These are phyloP conservation scores for Agrypnus murinus DNA, from an alignment of 2,888 invertebrate species.

Conservation along the genomic window DNA sequence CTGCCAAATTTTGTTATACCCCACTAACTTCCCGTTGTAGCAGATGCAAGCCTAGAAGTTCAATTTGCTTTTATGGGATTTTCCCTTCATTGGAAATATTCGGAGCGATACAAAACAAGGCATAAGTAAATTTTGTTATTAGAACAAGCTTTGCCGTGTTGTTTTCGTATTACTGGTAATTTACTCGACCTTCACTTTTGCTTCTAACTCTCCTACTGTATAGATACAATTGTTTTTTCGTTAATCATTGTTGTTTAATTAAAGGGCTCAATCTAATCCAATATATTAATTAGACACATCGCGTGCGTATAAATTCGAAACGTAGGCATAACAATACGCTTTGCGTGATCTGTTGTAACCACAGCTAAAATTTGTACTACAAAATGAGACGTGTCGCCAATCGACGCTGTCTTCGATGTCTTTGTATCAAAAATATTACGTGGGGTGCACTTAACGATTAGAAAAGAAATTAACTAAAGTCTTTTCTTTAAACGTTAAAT, in stretches of 20 bases:
- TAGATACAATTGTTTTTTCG: slow-evolving; percentile 27
- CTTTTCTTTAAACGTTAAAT: slow-evolving; percentile 33
- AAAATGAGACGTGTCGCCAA: slow-evolving; percentile 15
- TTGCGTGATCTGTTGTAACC: slow-evolving; percentile 27
- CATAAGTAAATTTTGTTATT: slow-evolving; percentile 40
- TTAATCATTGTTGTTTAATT: slow-evolving; percentile 33
- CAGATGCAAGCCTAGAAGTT: slow-evolving; percentile 47
- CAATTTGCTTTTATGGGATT: slow-evolving; percentile 48
- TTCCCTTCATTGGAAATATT: slow-evolving; percentile 29
- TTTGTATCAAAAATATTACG: slow-evolving; percentile 9
- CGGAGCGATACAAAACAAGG: slow-evolving; percentile 28
- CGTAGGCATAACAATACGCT: slow-evolving; percentile 25
- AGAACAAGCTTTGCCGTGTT: slow-evolving; percentile 27
- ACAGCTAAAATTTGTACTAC: slow-evolving; percentile 24
- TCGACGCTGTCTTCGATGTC: slow-evolving; percentile 1
- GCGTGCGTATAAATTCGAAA: slow-evolving; percentile 33
- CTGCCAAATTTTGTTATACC: slow-evolving; percentile 43
- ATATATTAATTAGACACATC: slow-evolving; percentile 39
- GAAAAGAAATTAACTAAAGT: slow-evolving; percentile 20
- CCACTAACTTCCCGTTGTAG: slow-evolving; percentile 35
- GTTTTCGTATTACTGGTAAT: slow-evolving; percentile 20
- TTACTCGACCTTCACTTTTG: slow-evolving; percentile 15
- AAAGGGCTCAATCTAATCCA: slow-evolving; percentile 35
- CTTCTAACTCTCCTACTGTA: neutral
- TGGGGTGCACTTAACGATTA: neutral